Percentiles rank a stretch among this genome's conserved stretches.
Evolutionary conservation across 2,113 vertebrate species (phyloP).

Genomic region (Noctilio leporinus): DNA sequence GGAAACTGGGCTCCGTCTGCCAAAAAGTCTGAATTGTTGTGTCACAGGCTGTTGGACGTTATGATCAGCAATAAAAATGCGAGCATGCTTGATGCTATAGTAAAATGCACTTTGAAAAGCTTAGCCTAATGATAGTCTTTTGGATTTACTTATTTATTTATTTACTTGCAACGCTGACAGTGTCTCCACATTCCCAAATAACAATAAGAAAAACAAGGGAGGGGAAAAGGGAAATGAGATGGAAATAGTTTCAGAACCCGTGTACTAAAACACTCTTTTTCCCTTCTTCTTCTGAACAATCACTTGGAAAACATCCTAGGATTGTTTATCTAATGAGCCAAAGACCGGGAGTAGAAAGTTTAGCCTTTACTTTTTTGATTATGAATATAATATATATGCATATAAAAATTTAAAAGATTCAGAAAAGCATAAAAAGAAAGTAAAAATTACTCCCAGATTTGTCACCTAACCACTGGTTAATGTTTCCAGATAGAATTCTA

Average conservation of each 20-base stretch:
- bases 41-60: conserved; percentile 72
- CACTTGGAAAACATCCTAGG: not conserved
- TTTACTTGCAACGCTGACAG: conserved; percentile 21
- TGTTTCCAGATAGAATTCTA: not conserved
- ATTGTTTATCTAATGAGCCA: not conserved
- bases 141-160: conserved; percentile 40
- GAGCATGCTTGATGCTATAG: conserved; percentile 71
- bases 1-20: conserved; percentile 78
- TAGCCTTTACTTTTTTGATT: conserved; percentile 24
- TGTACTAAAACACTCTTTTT: not conserved
- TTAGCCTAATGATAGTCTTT: conserved; percentile 47
- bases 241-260: not conserved
- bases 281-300: not conserved
- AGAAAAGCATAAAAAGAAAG: not conserved
- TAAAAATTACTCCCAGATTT: not conserved
- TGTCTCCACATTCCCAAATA: conserved; percentile 47
- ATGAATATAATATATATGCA: not conserved
- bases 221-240: not conserved
- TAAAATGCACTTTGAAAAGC: conserved; percentile 67
- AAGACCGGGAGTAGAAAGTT: not conserved
- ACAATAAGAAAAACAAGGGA: conserved; percentile 39
- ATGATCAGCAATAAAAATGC: conserved; percentile 72
- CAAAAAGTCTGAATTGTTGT: conserved; percentile 77
- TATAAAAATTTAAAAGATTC: conserved; percentile 17
- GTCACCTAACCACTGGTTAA: not conserved